These are phyloP conservation scores for Hyla sarda DNA, from an alignment of 2,113 vertebrate genomes.

Conservation along the genomic window DNA sequence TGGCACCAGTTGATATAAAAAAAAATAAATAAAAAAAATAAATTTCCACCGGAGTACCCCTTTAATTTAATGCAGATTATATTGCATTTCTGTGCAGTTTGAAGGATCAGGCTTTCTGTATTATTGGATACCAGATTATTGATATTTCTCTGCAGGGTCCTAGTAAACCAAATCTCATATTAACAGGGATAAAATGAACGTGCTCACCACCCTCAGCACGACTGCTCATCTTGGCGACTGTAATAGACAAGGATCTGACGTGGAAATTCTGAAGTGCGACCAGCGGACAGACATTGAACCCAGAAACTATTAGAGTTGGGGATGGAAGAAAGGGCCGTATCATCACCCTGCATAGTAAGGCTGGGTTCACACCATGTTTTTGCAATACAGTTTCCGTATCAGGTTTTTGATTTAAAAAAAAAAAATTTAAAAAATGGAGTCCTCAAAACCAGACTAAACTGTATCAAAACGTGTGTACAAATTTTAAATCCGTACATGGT, in stretches of 20 bases:
- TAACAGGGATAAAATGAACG: background rate
- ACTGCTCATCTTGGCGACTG: background rate
- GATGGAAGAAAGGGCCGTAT: background rate
- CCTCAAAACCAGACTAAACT: too few species aligned
- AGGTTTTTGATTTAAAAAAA: too few species aligned
- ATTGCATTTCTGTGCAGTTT: too few species aligned
- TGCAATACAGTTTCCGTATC: too few species aligned
- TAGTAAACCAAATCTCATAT: background rate
- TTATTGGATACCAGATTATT: background rate
- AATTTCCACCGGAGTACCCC: too few species aligned
- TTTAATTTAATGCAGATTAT: too few species aligned
- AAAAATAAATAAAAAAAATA: too few species aligned
- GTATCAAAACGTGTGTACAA: too few species aligned
- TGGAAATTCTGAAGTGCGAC: background rate
- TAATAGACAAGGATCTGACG: background rate
- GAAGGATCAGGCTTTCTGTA: background rate
- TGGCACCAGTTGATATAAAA: too few species aligned
- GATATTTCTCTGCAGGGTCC: background rate
- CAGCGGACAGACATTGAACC: background rate
- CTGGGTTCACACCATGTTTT: too few species aligned
- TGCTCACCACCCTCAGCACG: background rate
- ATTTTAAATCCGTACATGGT: too few species aligned
- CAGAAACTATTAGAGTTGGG: background rate
- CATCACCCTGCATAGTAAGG: background rate
- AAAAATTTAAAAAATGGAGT: too few species aligned